Conservation (phyloP, 2,113 vertebrate genomes). For the Zosterops pallidus region DNA sequence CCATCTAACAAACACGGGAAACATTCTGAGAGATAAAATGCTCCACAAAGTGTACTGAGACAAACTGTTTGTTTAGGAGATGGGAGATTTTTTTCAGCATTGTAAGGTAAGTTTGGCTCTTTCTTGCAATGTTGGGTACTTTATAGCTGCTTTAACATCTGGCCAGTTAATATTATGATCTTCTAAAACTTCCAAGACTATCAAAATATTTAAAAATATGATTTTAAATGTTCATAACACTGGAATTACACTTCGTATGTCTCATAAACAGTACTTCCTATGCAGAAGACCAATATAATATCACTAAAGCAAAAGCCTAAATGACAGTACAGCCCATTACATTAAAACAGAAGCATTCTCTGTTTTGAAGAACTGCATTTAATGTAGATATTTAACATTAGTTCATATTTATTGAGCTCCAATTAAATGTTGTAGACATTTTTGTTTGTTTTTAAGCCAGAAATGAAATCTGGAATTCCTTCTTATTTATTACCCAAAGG, state of each 20-base stretch:
- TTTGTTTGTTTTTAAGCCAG: not conserved
- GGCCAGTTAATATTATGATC: not conserved
- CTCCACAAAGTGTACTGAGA: not conserved
- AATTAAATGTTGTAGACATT: not conserved
- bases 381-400: not conserved
- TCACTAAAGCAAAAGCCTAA: not conserved
- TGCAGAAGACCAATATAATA: not conserved
- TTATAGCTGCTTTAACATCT: not conserved
- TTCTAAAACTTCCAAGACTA: not conserved
- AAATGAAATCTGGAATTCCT: not conserved
- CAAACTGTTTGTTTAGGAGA: not conserved
- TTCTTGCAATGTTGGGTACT: not conserved
- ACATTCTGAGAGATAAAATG: not conserved
- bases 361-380: not conserved
- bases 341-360: not conserved
- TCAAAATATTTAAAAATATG: not conserved
- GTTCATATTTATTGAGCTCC: not conserved
- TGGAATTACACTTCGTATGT: not conserved
- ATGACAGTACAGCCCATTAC: not conserved
- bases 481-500: not conserved
- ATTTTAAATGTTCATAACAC: not conserved
- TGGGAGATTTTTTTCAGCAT: not conserved
- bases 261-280: not conserved
- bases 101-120: not conserved
- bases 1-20: slow-evolving; percentile 15